Base-by-base conservation (phyloP, 2,113 vertebrate species). In the Catharus minimus region DNA sequence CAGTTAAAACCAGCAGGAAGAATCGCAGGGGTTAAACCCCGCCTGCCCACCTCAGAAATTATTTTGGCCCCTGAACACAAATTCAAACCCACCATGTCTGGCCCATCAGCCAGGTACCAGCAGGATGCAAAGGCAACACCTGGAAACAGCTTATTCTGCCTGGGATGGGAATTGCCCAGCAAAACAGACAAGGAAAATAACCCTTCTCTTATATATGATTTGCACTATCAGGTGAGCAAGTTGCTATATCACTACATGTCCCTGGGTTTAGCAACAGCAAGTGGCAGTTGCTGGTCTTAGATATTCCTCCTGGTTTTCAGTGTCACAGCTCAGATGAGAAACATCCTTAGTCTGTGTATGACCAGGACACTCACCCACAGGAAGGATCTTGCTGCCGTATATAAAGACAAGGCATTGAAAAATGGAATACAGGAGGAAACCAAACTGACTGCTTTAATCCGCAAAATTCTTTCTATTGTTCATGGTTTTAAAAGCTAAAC, bases 1-100 rank as follows among this genome's bases (percentile, higher is more conserved):
- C 41, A 14, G 91, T 94, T 88, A 92, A 96, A 96, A 93, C 66
- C 80, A 44, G 78, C 96, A 88, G 92, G 69, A 88, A 96, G 89
- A 94, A 83, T 41, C 20, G 47, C 6, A 1, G 16, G 68, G 92
- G 71, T 94, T 92, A 88, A 91, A 65, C n/a, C 22, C 68, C 56
- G 41, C 28, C 28, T 86, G 81, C 52, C 62, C 78, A 92, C 43
- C 23, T 90, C 78, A 93, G 89, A 96, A 62, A 68, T 36, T 44
- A 46, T 56, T 58, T 44, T 56, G 89, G 76, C 44, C 57, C 86
- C 56, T 24, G 36, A 90, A 67, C 60, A 72, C 49, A 50, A 85
- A 85, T 33, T 58, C 86, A 92, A 85, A 69, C 47, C 86, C 79
- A 64, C 47, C 15, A 58, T 18, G 7, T 39, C 78, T 5, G 1